Evolutionary conservation across 2,888 invertebrate genomes (phyloP), one percentile per base, ranked within the genome.

Genomic region (Andricus curvator): DNA sequence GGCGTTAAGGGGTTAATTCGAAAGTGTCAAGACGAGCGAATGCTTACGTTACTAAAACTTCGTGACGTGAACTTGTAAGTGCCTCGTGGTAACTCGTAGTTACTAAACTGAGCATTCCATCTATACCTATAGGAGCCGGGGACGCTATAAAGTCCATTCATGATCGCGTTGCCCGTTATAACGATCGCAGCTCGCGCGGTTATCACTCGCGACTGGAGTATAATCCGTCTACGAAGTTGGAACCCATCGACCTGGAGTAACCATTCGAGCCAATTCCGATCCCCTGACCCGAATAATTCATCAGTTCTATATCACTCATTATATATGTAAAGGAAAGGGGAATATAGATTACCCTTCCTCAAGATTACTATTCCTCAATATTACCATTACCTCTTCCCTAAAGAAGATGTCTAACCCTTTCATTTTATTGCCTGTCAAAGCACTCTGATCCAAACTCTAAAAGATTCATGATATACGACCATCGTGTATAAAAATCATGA

Each of bases 361-460:
- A 4, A 44, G 15, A 20, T 9, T 29, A 17, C 37, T 11, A 17
- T 29, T 84, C 81, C 86, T 44, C 15, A 44, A 44, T 15, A 44
- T 44, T 4, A 15, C 15, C 44, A 44, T 15, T 15, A 15, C 86
- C 85, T 84, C 84, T 82, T 79, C 82, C 83, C 82, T 85, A 84
- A 86, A 88, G 89, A 90, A 91, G 91, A 90, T 92, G 92, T 92
- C 90, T 89, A 91, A 91, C 89, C 92, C 90, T 92, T 92, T 92
- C 92, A 92, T 91, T 92, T 92, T 92, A 92, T 89, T 91, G 89
- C 90, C 91, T 90, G 92, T 92, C 92, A 92, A 92, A 90, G 91
- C 90, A 91, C 92, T 15, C 44, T 48, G 17, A 17, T 48, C 17
- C 17, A 60, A 22, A 60, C 11, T 11, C 11, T 60, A 22, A 60